phyloP scores from a whole-genome alignment of 2,888 invertebrate species.

The Diaprepes abbreviatus region DNA sequence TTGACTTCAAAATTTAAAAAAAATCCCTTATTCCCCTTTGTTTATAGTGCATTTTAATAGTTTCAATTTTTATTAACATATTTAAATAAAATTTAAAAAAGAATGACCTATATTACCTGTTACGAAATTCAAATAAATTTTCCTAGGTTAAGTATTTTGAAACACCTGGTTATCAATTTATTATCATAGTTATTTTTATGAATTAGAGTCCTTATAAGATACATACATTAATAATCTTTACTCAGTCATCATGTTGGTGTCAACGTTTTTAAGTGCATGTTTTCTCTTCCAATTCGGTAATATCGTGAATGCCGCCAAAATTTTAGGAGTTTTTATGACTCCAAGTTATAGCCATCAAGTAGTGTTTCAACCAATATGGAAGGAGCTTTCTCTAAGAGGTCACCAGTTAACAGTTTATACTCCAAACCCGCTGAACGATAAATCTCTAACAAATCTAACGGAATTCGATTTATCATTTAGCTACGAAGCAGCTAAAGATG shows the following conservation, averaged over 20 bases:
- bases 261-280: neutral
- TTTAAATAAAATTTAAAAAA: too few species aligned
- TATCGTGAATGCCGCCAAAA: conserved; percentile 59
- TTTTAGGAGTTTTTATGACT: conserved; percentile 66
- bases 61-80: too few species aligned
- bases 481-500: conserved; percentile 21
- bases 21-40: too few species aligned
- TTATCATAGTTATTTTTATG: too few species aligned
- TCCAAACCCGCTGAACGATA: conserved; percentile 63
- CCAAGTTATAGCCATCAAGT: conserved; percentile 70
- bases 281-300: neutral
- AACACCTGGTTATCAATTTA: too few species aligned
- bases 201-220: too few species aligned
- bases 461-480: conserved; percentile 60
- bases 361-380: conserved; percentile 67
- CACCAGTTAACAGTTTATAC: conserved; percentile 70
- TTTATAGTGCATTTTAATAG: too few species aligned
- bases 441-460: conserved; percentile 61
- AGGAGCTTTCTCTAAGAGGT: conserved; percentile 67
- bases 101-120: too few species aligned
- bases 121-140: too few species aligned
- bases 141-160: too few species aligned
- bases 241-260: conserved; percentile 7
- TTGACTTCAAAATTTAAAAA: too few species aligned
- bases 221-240: too few species aligned